Base-by-base conservation (phyloP, 1,140 invertebrate genomes). In the Sycophaga agraensis region DNA sequence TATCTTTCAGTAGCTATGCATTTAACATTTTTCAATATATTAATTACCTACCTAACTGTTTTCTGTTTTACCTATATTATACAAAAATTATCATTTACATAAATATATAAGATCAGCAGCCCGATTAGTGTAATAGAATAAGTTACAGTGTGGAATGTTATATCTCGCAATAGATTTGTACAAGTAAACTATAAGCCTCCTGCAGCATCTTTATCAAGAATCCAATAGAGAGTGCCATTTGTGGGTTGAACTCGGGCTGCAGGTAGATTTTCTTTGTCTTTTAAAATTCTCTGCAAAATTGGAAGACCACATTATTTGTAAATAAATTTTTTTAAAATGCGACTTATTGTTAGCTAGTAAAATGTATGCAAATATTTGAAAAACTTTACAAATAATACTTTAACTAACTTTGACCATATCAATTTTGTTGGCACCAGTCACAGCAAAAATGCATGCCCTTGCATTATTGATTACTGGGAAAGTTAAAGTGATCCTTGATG, bases 401-500 rank as follows among this genome's bases (percentile, higher is more conserved):
- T 11, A 31, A 73, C 71, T 80, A 80, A 94, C 92, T 85, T 96
- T 91, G 0, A 98, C 77, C 72, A 95, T 91, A 21, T 90, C 87
- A n/a, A 94, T 91, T 80, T 99, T 99, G 4, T 87, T 85, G 43
- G 84, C 84, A 5, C 96, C 97, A 57, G 87, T 85, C 4, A 90
- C 84, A 21, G 93, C 88, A 83, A 99, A 97, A 54, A 94, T 85
- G 70, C 90, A 91, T 71, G 85, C 83, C 56, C 84, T 85, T 8
- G 96, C 91, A 78, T 91, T 91, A 73, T 98, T 98, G 14, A 99
- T 87, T 6, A 97, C 89, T 5, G 94, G 92, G 62, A 93, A 89
- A 2, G 97, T 99, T 40, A 99, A 78, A 2, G 97, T 99, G 9
- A 99, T 89, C 62, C 97, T 84, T 46, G 82, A 82, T 8, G 93